A percentile compares a stretch with the other conserved stretches of the same genome.
phyloP scores from a whole-genome alignment of 2,113 vertebrate species.

The Oryzias melastigma region DNA sequence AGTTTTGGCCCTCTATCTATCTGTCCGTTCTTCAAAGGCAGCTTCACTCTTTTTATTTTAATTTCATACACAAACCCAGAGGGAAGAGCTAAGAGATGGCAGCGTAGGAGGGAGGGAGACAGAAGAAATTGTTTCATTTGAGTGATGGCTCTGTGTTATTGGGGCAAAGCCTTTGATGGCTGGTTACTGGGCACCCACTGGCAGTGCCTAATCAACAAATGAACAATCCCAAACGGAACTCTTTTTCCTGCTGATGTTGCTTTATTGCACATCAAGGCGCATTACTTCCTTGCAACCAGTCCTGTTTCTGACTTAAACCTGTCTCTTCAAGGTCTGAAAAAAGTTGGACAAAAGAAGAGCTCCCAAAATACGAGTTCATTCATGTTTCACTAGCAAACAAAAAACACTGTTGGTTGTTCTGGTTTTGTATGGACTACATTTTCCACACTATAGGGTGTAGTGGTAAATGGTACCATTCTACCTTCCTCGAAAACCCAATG shows the following conservation, averaged over 20 bases:
- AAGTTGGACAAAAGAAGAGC: neutral
- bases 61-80: constrained; percentile 75
- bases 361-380: neutral
- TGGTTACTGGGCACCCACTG: constrained; percentile 53
- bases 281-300: constrained; percentile 10
- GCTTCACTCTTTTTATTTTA: constrained; percentile 81
- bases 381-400: neutral
- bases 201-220: constrained; percentile 56
- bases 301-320: constrained; percentile 5
- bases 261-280: constrained; percentile 8
- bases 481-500: no score
- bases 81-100: constrained; percentile 67
- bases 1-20: constrained; percentile 68
- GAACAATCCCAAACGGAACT: constrained; percentile 43
- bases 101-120: constrained; percentile 46
- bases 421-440: no score
- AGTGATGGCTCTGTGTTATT: constrained; percentile 56
- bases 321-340: constrained; percentile 4
- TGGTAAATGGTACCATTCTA: no score
- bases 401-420: neutral
- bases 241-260: constrained; percentile 25
- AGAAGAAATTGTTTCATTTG: constrained; percentile 69
- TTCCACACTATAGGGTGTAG: no score
- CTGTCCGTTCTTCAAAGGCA: constrained; percentile 81
- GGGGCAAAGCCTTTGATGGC: constrained; percentile 66